phyloP scores from a whole-genome alignment of 2,113 vertebrate genomes.

The Atherinomorus stipes region DNA sequence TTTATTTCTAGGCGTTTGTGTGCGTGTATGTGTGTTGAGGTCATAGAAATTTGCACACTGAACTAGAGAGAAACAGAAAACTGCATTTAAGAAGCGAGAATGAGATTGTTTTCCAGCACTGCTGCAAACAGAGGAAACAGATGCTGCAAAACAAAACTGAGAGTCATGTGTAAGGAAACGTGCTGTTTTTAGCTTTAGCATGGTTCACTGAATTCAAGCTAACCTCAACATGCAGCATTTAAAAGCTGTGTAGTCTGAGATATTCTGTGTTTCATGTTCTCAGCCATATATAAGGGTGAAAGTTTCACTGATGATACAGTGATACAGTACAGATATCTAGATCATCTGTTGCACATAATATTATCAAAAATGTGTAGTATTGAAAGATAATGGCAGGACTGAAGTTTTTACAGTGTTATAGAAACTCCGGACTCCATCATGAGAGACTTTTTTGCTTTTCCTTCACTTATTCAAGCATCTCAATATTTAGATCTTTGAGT shows the following conservation, averaged over 20 bases:
- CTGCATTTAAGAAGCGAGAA: constrained; percentile 72
- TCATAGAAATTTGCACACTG: constrained; percentile 54
- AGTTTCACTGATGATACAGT: too few species aligned
- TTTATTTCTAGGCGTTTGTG: constrained; percentile 52
- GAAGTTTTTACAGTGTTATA: background rate
- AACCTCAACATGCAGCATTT: constrained; percentile 20
- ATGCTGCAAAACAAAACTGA: constrained; percentile 70
- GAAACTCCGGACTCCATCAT: background rate
- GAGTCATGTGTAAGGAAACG: constrained; percentile 50
- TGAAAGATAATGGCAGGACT: background rate
- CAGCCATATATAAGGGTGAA: too few species aligned
- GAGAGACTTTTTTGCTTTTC: background rate
- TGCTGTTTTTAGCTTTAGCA: constrained; percentile 44
- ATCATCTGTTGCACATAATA: too few species aligned
- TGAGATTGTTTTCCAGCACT: constrained; percentile 45
- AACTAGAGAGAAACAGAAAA: constrained; percentile 55
- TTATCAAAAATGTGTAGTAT: background rate
- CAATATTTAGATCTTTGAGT: constrained; percentile 2
- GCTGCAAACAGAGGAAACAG: constrained; percentile 76
- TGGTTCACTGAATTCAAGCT: constrained; percentile 23
- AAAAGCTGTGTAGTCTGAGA: background rate
- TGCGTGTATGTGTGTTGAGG: constrained; percentile 11
- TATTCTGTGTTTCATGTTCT: background rate
- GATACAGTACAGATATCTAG: too few species aligned
- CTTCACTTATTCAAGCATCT: background rate